Conservation (phyloP, 2,888 invertebrate species). For the Lasioglossum figueresi region DNA sequence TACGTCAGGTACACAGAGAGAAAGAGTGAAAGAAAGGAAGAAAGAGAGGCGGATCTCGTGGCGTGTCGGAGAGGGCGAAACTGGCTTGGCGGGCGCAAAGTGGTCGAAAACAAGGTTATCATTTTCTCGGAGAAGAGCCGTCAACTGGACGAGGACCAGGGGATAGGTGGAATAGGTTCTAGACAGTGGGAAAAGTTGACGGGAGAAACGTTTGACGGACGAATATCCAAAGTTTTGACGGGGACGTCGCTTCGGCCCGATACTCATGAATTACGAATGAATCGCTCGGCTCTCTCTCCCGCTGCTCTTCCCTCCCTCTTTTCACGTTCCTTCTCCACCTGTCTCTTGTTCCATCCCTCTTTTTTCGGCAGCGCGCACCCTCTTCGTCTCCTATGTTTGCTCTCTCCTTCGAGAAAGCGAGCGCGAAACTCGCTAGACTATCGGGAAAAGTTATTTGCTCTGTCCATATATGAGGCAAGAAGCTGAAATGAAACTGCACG, state of each 20-base stretch:
- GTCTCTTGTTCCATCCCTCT: background rate
- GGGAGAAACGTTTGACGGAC: constrained; percentile 78
- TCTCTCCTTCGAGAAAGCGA: constrained; percentile 50
- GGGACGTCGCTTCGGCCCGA: constrained; percentile 62
- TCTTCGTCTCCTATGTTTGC: constrained; percentile 42
- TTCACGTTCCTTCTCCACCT: constrained; percentile 12
- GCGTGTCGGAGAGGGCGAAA: constrained; percentile 40
- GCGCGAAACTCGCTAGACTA: constrained; percentile 50
- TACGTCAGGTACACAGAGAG: constrained; percentile 61
- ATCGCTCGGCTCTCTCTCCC: constrained; percentile 41
- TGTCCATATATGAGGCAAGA: constrained; percentile 65
- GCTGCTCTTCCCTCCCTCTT: constrained; percentile 18
- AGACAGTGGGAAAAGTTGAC: constrained; percentile 75
- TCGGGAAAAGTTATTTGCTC: constrained; percentile 67
- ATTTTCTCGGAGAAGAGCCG: constrained; percentile 71
- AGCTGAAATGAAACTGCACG: constrained; percentile 54
- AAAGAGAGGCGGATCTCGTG: constrained; percentile 13
- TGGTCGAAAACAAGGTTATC: constrained; percentile 75
- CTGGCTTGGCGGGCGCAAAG: constrained; percentile 69
- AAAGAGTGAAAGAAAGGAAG: background rate
- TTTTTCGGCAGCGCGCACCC: background rate
- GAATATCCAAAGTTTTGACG: constrained; percentile 79
- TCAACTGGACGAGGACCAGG: constrained; percentile 68
- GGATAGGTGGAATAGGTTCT: constrained; percentile 60
- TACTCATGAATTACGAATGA: constrained; percentile 79